Evolutionary conservation across 2,113 vertebrate genomes (phyloP).

Genomic region (Phylloscopus trochilus): DNA sequence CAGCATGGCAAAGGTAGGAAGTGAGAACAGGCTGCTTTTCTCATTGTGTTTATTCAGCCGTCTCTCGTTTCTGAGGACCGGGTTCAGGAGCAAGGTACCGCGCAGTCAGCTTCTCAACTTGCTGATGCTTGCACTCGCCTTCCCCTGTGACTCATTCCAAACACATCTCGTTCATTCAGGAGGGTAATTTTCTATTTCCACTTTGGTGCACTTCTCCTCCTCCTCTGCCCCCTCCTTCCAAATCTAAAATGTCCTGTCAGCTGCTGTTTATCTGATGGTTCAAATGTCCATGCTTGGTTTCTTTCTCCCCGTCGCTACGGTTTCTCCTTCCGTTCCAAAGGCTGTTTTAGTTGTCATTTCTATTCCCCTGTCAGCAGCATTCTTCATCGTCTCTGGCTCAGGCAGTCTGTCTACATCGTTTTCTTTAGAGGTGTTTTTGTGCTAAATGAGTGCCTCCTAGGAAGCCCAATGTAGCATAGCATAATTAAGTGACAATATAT

Average conservation of each 20-base stretch:
- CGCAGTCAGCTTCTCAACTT: conserved; percentile 54
- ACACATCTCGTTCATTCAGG: conserved; percentile 59
- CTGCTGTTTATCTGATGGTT: conserved; percentile 69
- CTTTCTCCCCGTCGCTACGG: conserved; percentile 26
- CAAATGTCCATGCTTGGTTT: conserved; percentile 56
- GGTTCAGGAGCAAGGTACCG: conserved; percentile 36
- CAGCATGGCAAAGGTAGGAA: not conserved
- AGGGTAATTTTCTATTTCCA: conserved; percentile 73
- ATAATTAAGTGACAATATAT: conserved; percentile 74
- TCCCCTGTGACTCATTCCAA: conserved; percentile 70
- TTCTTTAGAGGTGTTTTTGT: conserved; percentile 71
- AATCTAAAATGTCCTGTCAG: conserved; percentile 64
- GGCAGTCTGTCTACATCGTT: conserved; percentile 60
- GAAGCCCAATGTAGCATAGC: conserved; percentile 70
- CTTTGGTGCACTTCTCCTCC: conserved; percentile 60
- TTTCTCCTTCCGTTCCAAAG: conserved; percentile 58
- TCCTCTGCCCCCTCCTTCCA: conserved; percentile 38
- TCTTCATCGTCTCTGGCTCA: conserved; percentile 55
- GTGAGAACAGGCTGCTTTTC: not conserved
- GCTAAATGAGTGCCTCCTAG: conserved; percentile 72
- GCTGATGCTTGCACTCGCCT: conserved; percentile 69
- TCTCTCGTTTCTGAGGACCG: conserved; percentile 16
- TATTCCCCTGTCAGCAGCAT: conserved; percentile 58
- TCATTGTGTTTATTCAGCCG: conserved; percentile 39
- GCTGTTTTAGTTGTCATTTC: conserved; percentile 65